Conservation (phyloP, 1,140 invertebrate genomes). For the Grapholita molesta region DNA sequence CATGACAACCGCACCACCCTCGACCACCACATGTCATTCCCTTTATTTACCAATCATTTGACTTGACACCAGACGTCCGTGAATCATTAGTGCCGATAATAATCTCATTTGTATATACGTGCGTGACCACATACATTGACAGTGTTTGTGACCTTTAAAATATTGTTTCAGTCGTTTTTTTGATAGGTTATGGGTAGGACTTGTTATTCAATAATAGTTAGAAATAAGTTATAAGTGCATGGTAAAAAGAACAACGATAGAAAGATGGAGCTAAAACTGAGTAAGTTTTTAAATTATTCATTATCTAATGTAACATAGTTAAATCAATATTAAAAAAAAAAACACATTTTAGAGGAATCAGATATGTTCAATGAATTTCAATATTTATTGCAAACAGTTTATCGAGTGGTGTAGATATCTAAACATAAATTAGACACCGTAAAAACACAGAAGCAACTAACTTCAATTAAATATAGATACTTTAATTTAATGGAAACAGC, state of each 20-base stretch:
- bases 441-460: too few relatives aligned
- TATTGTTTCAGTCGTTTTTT: neutral
- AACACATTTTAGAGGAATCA: too few relatives aligned
- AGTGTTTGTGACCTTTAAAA: conserved; percentile 14
- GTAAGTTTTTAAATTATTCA: too few relatives aligned
- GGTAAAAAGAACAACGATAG: neutral
- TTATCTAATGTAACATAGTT: too few relatives aligned
- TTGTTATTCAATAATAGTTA: neutral
- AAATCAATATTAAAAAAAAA: too few relatives aligned
- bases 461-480: too few relatives aligned
- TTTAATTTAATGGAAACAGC: too few relatives aligned
- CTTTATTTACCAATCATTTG: conserved; percentile 44
- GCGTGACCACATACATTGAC: neutral
- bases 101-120: neutral
- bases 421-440: too few relatives aligned
- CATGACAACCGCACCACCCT: conserved; percentile 28
- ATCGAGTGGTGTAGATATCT: too few relatives aligned
- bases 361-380: too few relatives aligned
- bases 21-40: conserved; percentile 27
- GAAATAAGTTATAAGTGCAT: neutral
- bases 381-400: too few relatives aligned
- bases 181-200: conserved; percentile 5
- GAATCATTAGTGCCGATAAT: conserved; percentile 18
- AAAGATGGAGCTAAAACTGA: conserved; percentile 25
- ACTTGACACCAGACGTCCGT: conserved; percentile 26